Evolutionary conservation across 2,888 invertebrate genomes (phyloP).

Genomic region (Scrobipalpa atriplicella): DNA sequence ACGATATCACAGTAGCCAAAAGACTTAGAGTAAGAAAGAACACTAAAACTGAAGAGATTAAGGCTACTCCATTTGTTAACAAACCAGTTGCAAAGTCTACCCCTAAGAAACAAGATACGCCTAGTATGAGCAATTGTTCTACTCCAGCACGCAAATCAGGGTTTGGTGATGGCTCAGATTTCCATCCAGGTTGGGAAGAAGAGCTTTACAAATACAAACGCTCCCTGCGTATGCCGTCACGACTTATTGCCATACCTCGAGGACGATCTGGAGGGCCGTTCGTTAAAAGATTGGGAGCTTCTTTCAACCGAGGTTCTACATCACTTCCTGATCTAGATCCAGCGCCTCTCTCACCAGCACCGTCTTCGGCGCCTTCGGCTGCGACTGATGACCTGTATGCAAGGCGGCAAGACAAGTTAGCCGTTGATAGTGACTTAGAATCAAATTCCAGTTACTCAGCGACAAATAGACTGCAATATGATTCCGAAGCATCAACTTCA

Average conservation of each 20-base stretch:
- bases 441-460: conserved; percentile 86
- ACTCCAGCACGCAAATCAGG: conserved; percentile 79
- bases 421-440: conserved; percentile 85
- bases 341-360: conserved; percentile 87
- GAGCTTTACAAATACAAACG: conserved; percentile 92
- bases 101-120: conserved; percentile 64
- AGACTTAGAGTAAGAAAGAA: conserved; percentile 75
- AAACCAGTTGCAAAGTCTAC: conserved; percentile 67
- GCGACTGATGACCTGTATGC: conserved; percentile 82
- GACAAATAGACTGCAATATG: conserved; percentile 80
- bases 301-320: conserved; percentile 86
- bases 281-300: conserved; percentile 56
- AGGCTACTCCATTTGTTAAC: conserved; percentile 42
- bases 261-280: conserved; percentile 83
- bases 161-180: conserved; percentile 87
- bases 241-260: conserved; percentile 90
- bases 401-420: conserved; percentile 72
- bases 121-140: conserved; percentile 61
- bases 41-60: conserved; percentile 73
- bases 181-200: conserved; percentile 92
- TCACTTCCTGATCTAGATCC: conserved; percentile 91
- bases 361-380: conserved; percentile 83
- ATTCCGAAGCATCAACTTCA: conserved; percentile 86
- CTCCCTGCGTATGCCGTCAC: conserved; percentile 90
- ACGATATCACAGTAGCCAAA: conserved; percentile 62